These are phyloP conservation scores for Ischnus inquisitorius DNA, from an alignment of 2,888 invertebrate species.

Conservation along the genomic window DNA sequence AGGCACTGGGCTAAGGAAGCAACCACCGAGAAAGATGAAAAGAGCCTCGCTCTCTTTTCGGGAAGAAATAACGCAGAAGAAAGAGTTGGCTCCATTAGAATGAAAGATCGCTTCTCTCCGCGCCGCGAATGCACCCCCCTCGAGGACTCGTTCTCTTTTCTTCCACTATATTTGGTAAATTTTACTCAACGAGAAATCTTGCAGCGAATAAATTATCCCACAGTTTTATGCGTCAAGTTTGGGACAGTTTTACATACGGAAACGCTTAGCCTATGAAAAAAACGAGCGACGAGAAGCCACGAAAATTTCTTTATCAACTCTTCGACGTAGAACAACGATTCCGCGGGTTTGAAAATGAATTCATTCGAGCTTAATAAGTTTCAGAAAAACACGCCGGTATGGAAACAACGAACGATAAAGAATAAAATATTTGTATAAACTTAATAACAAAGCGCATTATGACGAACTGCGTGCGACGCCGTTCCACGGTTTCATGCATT, in stretches of 20 bases:
- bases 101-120: conserved; percentile 58
- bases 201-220: conserved; percentile 61
- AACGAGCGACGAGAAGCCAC: neutral
- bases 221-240: conserved; percentile 30
- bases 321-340: neutral
- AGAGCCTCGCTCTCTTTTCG: conserved; percentile 39
- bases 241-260: conserved; percentile 5
- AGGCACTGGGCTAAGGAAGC: conserved; percentile 12
- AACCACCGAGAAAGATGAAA: conserved; percentile 36
- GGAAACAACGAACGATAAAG: conserved; percentile 3
- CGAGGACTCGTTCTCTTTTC: conserved; percentile 17
- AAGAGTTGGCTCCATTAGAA: conserved; percentile 62
- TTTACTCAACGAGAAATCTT: conserved; percentile 62
- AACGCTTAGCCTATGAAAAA: neutral
- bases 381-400: neutral
- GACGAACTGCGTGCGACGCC: conserved; percentile 14
- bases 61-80: conserved; percentile 44
- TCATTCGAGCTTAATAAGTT: neutral
- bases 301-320: neutral
- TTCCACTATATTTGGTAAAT: conserved; percentile 35
- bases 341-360: neutral
- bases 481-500: conserved; percentile 32
- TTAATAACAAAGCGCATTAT: conserved; percentile 48
- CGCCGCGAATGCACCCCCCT: conserved; percentile 49
- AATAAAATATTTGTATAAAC: conserved; percentile 25